Evolutionary conservation across 2,113 vertebrate species (phyloP).

Genomic region (Lasiurus borealis): DNA sequence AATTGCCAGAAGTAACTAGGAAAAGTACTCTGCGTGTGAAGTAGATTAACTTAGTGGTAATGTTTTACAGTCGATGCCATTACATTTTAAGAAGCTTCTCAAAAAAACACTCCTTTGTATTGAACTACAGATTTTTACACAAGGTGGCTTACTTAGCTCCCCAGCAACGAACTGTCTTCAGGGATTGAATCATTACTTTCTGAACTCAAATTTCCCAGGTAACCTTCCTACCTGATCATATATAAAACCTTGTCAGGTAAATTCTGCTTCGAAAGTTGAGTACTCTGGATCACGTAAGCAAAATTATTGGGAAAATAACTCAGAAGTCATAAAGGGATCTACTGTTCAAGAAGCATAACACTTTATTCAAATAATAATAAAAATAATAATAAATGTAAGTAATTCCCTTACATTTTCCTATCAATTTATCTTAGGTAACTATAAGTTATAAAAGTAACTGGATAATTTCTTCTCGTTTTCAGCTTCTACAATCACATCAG

Average conservation of each 20-base stretch:
- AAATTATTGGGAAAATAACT: constrained; percentile 56
- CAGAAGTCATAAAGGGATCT: constrained; percentile 35
- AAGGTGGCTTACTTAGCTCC: constrained; percentile 35
- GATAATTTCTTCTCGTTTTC: constrained; percentile 34
- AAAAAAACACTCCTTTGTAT: constrained; percentile 43
- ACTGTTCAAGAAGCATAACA: not conserved
- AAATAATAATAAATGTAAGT: constrained; percentile 48
- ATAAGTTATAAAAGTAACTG: constrained; percentile 37
- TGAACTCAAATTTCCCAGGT: constrained; percentile 48
- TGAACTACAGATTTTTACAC: not conserved
- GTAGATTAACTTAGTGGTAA: constrained; percentile 37
- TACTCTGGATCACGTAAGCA: constrained; percentile 45
- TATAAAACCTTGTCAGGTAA: constrained; percentile 48
- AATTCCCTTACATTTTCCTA: constrained; percentile 23
- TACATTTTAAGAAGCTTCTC: constrained; percentile 57
- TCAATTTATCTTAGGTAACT: constrained; percentile 26
- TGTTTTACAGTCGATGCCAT: constrained; percentile 10
- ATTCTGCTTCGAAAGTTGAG: constrained; percentile 44
- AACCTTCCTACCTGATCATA: not conserved
- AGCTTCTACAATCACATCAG: constrained; percentile 6
- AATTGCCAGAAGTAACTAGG: constrained; percentile 53
- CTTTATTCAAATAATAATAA: constrained; percentile 9
- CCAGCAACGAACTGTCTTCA: constrained; percentile 33
- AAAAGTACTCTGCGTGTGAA: constrained; percentile 43
- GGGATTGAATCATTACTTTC: constrained; percentile 40